Conservation (phyloP, 2,888 invertebrate species). For the Drosophila kambysellisi region DNA sequence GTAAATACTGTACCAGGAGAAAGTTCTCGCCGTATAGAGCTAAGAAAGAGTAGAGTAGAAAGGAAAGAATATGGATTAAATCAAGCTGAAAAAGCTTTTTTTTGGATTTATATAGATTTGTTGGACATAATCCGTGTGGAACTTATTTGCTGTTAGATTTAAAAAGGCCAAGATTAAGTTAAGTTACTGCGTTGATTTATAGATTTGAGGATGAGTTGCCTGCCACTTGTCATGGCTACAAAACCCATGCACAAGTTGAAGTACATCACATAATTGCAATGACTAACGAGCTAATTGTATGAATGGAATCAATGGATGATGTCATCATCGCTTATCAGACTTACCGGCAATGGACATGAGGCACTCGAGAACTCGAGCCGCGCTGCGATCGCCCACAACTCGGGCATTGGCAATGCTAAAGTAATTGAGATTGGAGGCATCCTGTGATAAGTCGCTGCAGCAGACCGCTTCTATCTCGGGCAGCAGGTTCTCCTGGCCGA, state of each 20-base stretch:
- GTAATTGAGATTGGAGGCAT: slow-evolving; percentile 86
- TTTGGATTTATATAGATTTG: too few relatives aligned
- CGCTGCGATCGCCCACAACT: slow-evolving; percentile 92
- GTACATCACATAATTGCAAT: background rate
- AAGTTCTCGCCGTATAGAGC: slow-evolving; percentile 85
- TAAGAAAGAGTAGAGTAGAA: slow-evolving; percentile 7
- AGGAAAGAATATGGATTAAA: background rate
- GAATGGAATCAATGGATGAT: background rate
- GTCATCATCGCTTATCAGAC: slow-evolving; percentile 45
- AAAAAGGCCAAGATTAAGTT: background rate
- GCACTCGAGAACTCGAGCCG: slow-evolving; percentile 95
- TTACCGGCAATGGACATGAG: slow-evolving; percentile 94
- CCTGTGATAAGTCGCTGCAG: slow-evolving; percentile 72
- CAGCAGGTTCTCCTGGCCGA: slow-evolving; percentile 91
- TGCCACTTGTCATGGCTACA: background rate
- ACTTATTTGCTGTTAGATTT: background rate
- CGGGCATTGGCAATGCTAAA: slow-evolving; percentile 88
- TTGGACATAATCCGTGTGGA: background rate
- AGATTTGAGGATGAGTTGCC: background rate
- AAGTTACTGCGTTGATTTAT: background rate
- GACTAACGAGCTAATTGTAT: background rate
- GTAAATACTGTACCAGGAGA: slow-evolving; percentile 94
- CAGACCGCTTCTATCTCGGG: slow-evolving; percentile 74
- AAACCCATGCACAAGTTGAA: background rate
- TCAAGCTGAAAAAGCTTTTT: background rate